These are phyloP conservation scores for Agrilus cyanescens DNA, from an alignment of 2,888 invertebrate genomes.

Conservation along the genomic window DNA sequence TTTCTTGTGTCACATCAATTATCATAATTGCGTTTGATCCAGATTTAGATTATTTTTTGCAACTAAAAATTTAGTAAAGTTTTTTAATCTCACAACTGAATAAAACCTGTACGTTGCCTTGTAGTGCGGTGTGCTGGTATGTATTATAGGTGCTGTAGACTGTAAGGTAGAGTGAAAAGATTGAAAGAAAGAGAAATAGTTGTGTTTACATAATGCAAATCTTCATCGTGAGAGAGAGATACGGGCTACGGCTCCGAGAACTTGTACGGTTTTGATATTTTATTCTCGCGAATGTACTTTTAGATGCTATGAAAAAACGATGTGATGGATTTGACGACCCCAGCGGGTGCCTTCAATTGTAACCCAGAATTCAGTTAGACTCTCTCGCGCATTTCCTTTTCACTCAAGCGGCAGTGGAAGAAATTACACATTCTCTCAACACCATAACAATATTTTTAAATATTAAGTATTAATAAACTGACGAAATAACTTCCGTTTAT, in stretches of 20 bases:
- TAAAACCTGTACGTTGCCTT: not conserved
- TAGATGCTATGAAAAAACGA: slow-evolving; percentile 30
- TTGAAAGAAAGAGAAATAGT: no score
- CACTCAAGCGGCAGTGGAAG: no score
- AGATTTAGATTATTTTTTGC: slow-evolving; percentile 4
- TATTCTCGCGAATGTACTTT: slow-evolving; percentile 21
- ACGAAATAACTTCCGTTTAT: no score
- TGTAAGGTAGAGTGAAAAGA: no score
- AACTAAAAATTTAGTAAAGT: slow-evolving; percentile 3
- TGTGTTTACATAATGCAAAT: slow-evolving; percentile 9
- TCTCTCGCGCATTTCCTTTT: slow-evolving; percentile 9
- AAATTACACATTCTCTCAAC: no score
- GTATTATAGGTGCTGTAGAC: no score
- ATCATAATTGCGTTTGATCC: no score
- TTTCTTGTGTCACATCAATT: no score
- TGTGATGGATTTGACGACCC: slow-evolving; percentile 35
- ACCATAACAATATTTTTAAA: no score
- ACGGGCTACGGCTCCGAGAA: no score
- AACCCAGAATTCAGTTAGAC: slow-evolving; percentile 31
- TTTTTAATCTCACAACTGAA: not conserved
- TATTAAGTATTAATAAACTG: no score
- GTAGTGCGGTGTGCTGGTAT: not conserved
- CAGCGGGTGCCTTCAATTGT: slow-evolving; percentile 33
- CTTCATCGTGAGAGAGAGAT: slow-evolving; percentile 3
- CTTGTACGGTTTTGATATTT: slow-evolving; percentile 20